Evolutionary conservation across 53 echinoderm and acorn worm genomes (phyloP), one percentile per base, ranked within the genome.

Genomic region (Echinometra lucunter): DNA sequence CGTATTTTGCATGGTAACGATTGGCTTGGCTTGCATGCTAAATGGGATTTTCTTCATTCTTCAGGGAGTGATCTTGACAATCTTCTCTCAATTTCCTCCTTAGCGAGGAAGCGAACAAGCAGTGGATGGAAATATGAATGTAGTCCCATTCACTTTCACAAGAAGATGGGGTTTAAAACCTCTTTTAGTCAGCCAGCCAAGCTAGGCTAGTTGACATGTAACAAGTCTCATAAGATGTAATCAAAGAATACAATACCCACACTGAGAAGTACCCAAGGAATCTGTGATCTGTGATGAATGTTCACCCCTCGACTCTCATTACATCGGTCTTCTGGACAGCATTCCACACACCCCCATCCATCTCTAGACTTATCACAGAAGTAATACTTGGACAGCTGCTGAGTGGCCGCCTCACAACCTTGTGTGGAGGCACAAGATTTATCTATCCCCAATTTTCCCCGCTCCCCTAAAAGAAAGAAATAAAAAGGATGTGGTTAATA

Each of bases 311-410:
- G n/a, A 85, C 90, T 98, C 72, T 89, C 82, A 56, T 98, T 98
- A 94, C 98, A 98, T 45, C 95, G 88, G 82, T 98, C 98, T 47
- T 70, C 95, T 30, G 94, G 88, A 40, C 98, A 98, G 95, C 98
- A 98, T 56, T 97, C 96, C 49, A 97, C 95, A 74, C 98, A 97
- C 0, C 97, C 98, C 98, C 97, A 98, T 57, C 95, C 98, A 9
- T 80, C 85, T 70, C 97, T 82, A 0, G 93, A 95, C 93, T 92
- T 95, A 87, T 96, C 98, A 45, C 98, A 98, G 67, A 95, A 98
- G 81, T 98, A 98, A 25, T 92, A 96, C 82, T 98, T 98, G 63
- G 94, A 94, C 30, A 98, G 95, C 53, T 98, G 98, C 38, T 72
- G 89, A 19, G 95, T 95, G 4, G 98, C 96, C 1, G 96, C 96